Percentiles rank a stretch among this genome's conserved stretches.
phyloP scores from a whole-genome alignment of 2,113 vertebrate genomes.

The Amphilophus citrinellus region DNA sequence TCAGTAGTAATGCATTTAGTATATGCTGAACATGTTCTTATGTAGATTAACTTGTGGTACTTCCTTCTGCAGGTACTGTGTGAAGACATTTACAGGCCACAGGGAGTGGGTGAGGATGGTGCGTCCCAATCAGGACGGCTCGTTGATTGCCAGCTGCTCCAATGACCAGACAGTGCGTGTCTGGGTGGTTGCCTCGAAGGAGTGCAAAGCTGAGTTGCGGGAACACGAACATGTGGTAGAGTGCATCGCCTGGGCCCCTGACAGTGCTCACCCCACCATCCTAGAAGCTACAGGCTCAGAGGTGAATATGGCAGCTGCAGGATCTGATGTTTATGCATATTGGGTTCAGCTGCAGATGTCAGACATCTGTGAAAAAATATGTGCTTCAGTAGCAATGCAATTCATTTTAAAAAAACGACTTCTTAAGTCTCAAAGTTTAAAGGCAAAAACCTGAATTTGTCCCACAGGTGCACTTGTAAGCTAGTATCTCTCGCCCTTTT shows the following conservation, averaged over 20 bases:
- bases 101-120: conserved; percentile 99
- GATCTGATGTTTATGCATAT: neutral
- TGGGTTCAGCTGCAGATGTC: neutral
- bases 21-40: neutral
- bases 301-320: conserved; percentile 78
- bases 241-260: conserved; percentile 98
- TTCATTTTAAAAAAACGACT: neutral
- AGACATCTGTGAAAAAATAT: neutral
- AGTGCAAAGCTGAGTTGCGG: conserved; percentile 98
- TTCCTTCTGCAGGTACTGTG: conserved; percentile 89
- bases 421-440: too few relatives aligned
- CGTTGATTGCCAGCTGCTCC: conserved; percentile 97
- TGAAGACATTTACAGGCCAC: conserved; percentile 99
- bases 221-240: conserved; percentile 99
- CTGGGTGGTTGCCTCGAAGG: conserved; percentile 97
- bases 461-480: too few relatives aligned
- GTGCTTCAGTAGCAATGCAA: neutral
- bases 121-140: conserved; percentile 97
- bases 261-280: conserved; percentile 95
- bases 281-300: conserved; percentile 98
- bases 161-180: conserved; percentile 99
- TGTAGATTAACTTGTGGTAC: neutral
- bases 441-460: too few relatives aligned
- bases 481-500: too few relatives aligned
- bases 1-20: neutral